Evolutionary conservation across 1,140 invertebrate species (phyloP), one percentile per base, ranked within the genome.

Genomic region (Philopotamus ludificatus): DNA sequence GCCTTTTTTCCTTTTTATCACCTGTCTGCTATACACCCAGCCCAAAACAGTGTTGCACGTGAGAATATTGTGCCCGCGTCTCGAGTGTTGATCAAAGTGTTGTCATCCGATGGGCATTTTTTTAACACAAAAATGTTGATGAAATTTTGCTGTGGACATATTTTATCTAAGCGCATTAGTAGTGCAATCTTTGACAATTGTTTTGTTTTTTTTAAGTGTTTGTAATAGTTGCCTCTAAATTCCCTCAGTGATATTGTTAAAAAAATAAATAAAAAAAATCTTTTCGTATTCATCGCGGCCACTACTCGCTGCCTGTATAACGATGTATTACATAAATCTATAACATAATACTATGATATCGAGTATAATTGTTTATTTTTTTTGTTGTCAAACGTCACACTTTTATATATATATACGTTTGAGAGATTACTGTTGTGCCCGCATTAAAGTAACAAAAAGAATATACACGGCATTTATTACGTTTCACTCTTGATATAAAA

Each of bases 91-190:
- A 45, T 39, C 45, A 39, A 59, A 45, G 55, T 47, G 55, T 59
- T 47, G 41, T 18, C 42, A 47, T 59, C 39, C 41, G 20, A 59
- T 34, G 55, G 53, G 53, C 41, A 34, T 55, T 55, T 55, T 23
- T 55, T n/a, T n/a, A n/a, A n/a, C n/a, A 55, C 34, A 55, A 26
- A 55, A 41, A 50, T 55, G 34, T 55, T 39, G 34, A 55, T 55
- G 53, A 41, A 55, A 53, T 21, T 59, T 39, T 59, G 55, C 55
- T 59, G 55, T 59, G 55, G 55, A 59, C 55, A 28, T 59, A 59
- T 45, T 54, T 59, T 59, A 42, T 42, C 55, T 59, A n/a, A n/a
- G 41, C 55, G 21, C 42, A 23, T 18, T 45, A 15, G 15, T 59
- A 59, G 55, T 59, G 55, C 41, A 59, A 47, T 59, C 42, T 59